These are phyloP conservation scores for Puffinus mauretanicus DNA, from an alignment of 2,113 vertebrate species.

Conservation along the genomic window DNA sequence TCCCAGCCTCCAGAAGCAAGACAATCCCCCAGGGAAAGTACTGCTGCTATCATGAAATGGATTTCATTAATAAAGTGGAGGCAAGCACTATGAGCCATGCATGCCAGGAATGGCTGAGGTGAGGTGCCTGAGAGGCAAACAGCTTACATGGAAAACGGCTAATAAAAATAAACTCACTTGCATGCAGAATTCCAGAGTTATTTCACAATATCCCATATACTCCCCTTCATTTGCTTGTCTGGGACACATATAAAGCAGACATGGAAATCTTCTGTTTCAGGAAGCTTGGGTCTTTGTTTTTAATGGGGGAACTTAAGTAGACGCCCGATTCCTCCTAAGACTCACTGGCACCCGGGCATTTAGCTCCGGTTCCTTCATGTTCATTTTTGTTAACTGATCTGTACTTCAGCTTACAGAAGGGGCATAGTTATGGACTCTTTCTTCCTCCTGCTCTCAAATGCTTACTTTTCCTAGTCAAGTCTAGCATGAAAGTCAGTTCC, in stretches of 20 bases:
- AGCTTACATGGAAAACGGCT: background rate
- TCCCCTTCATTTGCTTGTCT: background rate
- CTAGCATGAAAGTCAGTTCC: background rate
- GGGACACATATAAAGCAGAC: background rate
- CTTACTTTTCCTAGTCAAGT: background rate
- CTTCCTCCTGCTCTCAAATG: background rate
- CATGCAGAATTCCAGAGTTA: background rate
- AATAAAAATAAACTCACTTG: slow-evolving; percentile 7
- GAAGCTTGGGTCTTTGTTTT: background rate
- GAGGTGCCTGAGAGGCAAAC: background rate
- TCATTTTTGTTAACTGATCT: background rate
- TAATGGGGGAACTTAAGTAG: background rate
- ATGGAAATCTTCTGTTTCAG: background rate
- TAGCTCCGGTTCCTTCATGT: background rate
- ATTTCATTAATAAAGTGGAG: background rate
- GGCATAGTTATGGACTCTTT: background rate
- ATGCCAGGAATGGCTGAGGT: background rate
- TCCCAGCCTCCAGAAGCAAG: background rate
- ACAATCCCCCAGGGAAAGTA: background rate
- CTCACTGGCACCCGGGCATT: background rate
- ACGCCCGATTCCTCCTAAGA: background rate
- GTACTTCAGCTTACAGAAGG: background rate
- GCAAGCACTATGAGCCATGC: background rate
- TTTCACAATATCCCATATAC: background rate
- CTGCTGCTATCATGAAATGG: background rate